Base-by-base conservation (phyloP, 1,140 invertebrate species). In the Heliothis virescens region DNA sequence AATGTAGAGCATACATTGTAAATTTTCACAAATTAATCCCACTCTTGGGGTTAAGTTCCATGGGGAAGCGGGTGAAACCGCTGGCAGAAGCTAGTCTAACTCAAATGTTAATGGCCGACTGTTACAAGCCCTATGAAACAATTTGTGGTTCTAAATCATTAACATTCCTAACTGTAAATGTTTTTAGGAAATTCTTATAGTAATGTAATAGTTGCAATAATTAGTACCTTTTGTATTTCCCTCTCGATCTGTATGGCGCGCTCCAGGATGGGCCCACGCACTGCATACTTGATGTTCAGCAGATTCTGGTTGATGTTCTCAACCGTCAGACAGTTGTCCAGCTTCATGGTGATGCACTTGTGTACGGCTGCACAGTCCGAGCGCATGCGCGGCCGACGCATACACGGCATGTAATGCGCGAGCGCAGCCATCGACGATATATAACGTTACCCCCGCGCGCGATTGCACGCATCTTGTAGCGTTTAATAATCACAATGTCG, bases 251-350 rank as follows among this genome's bases (percentile, higher is more conserved):
- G 97, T 15, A 96, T 89, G 5, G 97, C 97, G 13, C 97, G 94
- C 50, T 98, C 97, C 3, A 99, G 97, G 12, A 99, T 96, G 1
- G 99, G 98, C 0, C 99, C 99, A 53, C 98, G 94, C 18, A 96
- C 96, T 1, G 96, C 96, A 84, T 99, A 99, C 92, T 99, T 98
- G 97, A 99, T 99, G 26, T 96, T 96, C 83, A 97, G 97, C 26
- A 99, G 96, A 88, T 97, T 96, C 16, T 98, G 97, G 94, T 99
- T 99, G 82, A 99, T 96, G 87, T 96, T 98, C 11, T 98, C 97
- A 80, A 98, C 87, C 41, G 96, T 97, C 11, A 98, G 26, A 9
- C 84, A 81, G 60, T 88, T 83, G 16, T 91, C 86, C 65, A 91
- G 71, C 71, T 89, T 92, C 91, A 92, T 92, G 18, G 26, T 47